Evolutionary conservation across 2,797 vertebrate genomes (phyloP).

Genomic region (Neopelma chrysocephalum): DNA sequence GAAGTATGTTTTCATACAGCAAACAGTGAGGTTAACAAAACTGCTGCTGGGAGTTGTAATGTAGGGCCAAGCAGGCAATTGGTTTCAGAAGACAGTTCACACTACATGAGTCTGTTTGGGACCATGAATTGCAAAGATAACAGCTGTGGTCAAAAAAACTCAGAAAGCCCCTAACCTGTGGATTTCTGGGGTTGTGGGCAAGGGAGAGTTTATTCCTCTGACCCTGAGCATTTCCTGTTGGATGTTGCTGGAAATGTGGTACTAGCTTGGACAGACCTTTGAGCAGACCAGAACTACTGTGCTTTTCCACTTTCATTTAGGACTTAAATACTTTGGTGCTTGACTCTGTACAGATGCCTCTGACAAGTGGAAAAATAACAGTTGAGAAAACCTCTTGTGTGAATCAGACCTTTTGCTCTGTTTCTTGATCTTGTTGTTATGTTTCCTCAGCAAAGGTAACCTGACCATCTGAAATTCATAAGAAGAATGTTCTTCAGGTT

Average conservation of each 20-base stretch:
- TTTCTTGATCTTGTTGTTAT: not conserved
- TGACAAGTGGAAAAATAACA: not conserved
- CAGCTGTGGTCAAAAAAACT: not conserved
- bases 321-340: not conserved
- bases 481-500: not conserved
- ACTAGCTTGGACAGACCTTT: not conserved
- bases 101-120: not conserved
- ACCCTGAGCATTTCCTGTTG: not conserved
- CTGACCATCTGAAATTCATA: not conserved
- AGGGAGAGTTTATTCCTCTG: not conserved
- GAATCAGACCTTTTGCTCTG: not conserved
- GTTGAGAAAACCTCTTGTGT: not conserved
- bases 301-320: not conserved
- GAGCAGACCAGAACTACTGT: not conserved
- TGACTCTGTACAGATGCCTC: not conserved
- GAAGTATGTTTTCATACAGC: not conserved
- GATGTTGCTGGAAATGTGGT: not conserved
- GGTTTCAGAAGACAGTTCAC: not conserved
- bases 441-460: not conserved
- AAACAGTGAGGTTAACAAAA: not conserved
- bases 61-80: not conserved
- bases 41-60: not conserved
- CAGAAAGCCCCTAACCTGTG: not conserved
- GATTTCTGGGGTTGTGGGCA: not conserved
- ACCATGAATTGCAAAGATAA: not conserved